Evolutionary conservation across 2,888 invertebrate species (phyloP).

Genomic region (Rhopalosiphum nymphaeae): DNA sequence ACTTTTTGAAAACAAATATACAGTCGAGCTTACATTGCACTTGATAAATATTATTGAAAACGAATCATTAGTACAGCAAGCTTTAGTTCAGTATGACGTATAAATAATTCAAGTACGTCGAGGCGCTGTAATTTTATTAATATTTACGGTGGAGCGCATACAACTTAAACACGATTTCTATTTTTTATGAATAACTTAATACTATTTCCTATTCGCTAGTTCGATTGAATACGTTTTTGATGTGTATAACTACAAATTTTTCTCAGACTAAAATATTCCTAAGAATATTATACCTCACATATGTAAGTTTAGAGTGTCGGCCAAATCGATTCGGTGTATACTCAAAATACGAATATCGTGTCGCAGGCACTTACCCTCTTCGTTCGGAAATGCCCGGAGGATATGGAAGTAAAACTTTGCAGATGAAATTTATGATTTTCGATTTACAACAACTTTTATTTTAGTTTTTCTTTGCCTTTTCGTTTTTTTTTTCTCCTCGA

Average conservation of each 20-base stretch:
- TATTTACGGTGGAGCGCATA: neutral
- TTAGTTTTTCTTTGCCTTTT: constrained; percentile 40
- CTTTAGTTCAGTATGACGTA: neutral
- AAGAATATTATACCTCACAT: neutral
- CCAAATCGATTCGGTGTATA: constrained; percentile 17
- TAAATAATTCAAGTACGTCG: neutral
- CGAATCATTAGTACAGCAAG: neutral
- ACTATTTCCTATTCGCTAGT: neutral
- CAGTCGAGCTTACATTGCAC: neutral
- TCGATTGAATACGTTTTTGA: neutral
- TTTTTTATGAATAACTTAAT: neutral
- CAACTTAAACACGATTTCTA: neutral
- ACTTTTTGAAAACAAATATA: neutral
- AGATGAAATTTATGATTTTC: constrained; percentile 57
- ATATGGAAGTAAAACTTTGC: constrained; percentile 33
- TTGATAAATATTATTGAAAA: neutral
- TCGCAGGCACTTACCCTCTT: constrained; percentile 30
- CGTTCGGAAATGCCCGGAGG: neutral
- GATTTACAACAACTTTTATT: constrained; percentile 54
- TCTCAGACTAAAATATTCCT: neutral
- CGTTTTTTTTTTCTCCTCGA: neutral
- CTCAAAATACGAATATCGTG: constrained; percentile 17
- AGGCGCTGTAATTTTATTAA: neutral
- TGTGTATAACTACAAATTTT: neutral
- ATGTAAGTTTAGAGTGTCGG: neutral